These are phyloP conservation scores for Phymastichus coffea DNA, from an alignment of 1,140 invertebrate species.

Conservation along the genomic window DNA sequence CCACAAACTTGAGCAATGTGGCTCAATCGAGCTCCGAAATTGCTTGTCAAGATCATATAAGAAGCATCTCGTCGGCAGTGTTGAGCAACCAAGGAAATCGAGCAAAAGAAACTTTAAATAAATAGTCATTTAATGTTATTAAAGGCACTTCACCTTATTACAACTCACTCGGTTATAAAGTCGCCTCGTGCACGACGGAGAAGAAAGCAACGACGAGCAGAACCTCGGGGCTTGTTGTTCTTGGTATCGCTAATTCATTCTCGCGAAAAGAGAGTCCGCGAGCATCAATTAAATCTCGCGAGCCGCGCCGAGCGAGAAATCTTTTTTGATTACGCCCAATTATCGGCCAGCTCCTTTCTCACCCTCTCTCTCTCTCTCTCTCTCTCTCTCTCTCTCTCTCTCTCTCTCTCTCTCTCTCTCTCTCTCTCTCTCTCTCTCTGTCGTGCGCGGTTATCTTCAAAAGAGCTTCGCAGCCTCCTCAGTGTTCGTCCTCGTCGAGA, in stretches of 20 bases:
- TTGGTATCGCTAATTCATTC: conserved; percentile 20
- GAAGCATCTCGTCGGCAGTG: conserved; percentile 21
- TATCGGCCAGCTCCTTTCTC: conserved; percentile 15
- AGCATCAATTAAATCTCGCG: conserved; percentile 21
- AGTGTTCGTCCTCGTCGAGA: conserved; percentile 21
- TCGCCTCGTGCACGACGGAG: too few relatives aligned
- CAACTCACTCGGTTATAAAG: neutral
- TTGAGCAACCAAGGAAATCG: neutral
- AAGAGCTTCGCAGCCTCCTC: conserved; percentile 4
- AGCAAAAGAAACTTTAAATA: conserved; percentile 7
- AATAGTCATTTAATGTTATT: conserved; percentile 22
- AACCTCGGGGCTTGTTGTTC: conserved; percentile 1
- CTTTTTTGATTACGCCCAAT: conserved; percentile 18
- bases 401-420: too few relatives aligned
- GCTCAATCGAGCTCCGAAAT: neutral
- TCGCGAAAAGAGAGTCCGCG: neutral
- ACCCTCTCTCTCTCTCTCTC: too few relatives aligned
- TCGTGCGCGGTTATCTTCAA: conserved; percentile 18
- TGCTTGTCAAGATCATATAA: neutral
- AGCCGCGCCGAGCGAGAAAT: neutral
- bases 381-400: too few relatives aligned
- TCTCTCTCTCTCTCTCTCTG: conserved; percentile 1
- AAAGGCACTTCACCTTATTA: conserved; percentile 11
- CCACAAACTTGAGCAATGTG: too few relatives aligned
- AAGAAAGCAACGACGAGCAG: too few relatives aligned